Evolutionary conservation across 2,888 invertebrate genomes (phyloP), one percentile per base, ranked within the genome.

Genomic region (Portevinia maculata): DNA sequence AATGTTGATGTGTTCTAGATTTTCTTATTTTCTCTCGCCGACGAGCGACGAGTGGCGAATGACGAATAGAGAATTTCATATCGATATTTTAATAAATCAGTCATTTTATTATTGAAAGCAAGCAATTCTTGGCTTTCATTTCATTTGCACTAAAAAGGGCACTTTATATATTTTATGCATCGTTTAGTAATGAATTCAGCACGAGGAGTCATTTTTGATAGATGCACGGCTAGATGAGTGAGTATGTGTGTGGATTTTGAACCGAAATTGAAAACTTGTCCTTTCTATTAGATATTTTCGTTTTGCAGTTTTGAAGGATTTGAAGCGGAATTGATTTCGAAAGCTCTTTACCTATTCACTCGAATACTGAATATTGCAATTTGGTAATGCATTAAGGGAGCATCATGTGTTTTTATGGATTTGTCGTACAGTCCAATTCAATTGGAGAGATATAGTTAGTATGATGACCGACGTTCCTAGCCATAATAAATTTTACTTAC

Each of bases 41-140:
- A 24, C 48, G 62, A 62, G 53, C 67, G 55, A 62, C 60, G 57
- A 74, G 62, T 67, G 21, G 8, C n/a, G 62, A 62, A 60, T 73
- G 55, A 62, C 60, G 57, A 74, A 69, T 67, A 30, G 8, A 9
- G 34, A 48, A 69, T 74, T 62, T 60, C 74, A 59, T 53, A 67
- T 73, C 60, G 39, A 79, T 62, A 46, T 67, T 74, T 62, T 48
- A 53, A 79, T 74, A 74, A 79, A 69, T 74, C n/a, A 74, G 44
- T 62, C 44, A 13, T 46, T 39, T 64, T 46, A 41, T 70, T 30
- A 30, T 8, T 24, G 21, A 13, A 5, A 57, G 46, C 34, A 15
- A 28, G 37, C 48, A 28, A 41, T 48, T 52, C 60, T 34, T 44
- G 24, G 34, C 41, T 41, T 15, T 17, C 11, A 13, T 62, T 71